Evolutionary conservation across 1,140 invertebrate genomes (phyloP).

Genomic region (Rhynchophorus ferrugineus): DNA sequence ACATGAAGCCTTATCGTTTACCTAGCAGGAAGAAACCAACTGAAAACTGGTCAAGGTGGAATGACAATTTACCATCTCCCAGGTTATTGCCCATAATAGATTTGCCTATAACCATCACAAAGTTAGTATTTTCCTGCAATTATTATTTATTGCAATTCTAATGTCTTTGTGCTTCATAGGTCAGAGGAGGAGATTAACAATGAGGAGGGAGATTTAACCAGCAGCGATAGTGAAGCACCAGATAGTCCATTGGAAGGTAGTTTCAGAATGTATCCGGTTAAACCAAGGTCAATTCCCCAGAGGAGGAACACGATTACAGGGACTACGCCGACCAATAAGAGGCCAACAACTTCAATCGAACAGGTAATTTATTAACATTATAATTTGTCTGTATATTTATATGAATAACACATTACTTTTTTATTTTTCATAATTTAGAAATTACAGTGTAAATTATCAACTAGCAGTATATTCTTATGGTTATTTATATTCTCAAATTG

Average conservation of each 20-base stretch:
- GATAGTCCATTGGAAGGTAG: constrained; percentile 40
- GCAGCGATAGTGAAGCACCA: constrained; percentile 36
- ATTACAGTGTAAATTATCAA: no score
- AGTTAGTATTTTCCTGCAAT: no score
- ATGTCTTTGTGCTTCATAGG: constrained; percentile 27
- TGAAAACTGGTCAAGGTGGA: constrained; percentile 54
- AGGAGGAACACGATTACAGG: constrained; percentile 83
- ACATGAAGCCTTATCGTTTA: constrained; percentile 68
- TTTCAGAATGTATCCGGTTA: constrained; percentile 59
- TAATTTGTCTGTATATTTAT: no score
- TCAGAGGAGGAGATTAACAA: constrained; percentile 30
- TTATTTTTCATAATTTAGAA: no score
- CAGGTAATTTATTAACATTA: no score
- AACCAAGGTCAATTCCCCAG: constrained; percentile 66
- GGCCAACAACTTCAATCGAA: constrained; percentile 58
- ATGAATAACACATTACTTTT: no score
- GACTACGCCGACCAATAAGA: constrained; percentile 61
- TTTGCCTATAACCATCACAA: constrained; percentile 51
- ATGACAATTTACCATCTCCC: constrained; percentile 59
- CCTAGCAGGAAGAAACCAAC: constrained; percentile 66
- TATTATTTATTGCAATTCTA: no score
- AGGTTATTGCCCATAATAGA: constrained; percentile 57
- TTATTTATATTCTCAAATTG: no score
- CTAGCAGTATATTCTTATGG: no score
- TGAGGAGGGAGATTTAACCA: constrained; percentile 30